Evolutionary conservation across 37 sponge, comb jelly and placozoan genomes (phyloP).

Genomic region (Lycopodina hypogea): DNA sequence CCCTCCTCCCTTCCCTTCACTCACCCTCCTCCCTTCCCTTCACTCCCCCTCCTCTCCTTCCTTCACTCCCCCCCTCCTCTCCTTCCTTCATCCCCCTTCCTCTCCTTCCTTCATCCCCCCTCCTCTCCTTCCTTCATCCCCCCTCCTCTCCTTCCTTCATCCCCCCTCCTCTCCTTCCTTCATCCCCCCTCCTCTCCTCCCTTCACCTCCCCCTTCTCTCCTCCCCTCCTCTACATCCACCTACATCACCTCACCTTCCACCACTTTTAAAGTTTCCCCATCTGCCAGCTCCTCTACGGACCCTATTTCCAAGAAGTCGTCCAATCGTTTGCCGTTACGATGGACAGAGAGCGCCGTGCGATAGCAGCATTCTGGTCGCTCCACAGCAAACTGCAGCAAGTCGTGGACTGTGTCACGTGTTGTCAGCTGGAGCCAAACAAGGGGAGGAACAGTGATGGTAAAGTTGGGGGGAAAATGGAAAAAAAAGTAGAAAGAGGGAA

Average conservation of each 20-base stretch:
- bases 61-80: no score
- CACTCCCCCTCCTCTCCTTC: no score
- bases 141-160: background rate
- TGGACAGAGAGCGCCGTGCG: constrained; percentile 82
- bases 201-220: background rate
- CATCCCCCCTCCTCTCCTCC: background rate
- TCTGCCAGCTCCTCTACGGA: constrained; percentile 56
- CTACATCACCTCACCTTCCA: constrained; percentile 65
- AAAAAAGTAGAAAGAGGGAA: constrained; percentile 18
- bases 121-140: no score
- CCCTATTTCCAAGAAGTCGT: constrained; percentile 75
- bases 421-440: constrained; percentile 52
- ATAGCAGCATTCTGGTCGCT: constrained; percentile 82
- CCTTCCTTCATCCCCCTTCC: no score
- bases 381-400: constrained; percentile 73
- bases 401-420: constrained; percentile 81
- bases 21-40: no score
- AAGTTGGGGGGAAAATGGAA: background rate
- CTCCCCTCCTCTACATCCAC: background rate
- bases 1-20: no score
- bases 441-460: background rate
- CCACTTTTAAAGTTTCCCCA: constrained; percentile 67
- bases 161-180: background rate
- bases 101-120: no score
- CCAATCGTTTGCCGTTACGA: constrained; percentile 71